A percentile compares a stretch with the other conserved stretches of the same genome.
Conservation (phyloP, 2,888 invertebrate species). For the Desoria tigrina region DNA sequence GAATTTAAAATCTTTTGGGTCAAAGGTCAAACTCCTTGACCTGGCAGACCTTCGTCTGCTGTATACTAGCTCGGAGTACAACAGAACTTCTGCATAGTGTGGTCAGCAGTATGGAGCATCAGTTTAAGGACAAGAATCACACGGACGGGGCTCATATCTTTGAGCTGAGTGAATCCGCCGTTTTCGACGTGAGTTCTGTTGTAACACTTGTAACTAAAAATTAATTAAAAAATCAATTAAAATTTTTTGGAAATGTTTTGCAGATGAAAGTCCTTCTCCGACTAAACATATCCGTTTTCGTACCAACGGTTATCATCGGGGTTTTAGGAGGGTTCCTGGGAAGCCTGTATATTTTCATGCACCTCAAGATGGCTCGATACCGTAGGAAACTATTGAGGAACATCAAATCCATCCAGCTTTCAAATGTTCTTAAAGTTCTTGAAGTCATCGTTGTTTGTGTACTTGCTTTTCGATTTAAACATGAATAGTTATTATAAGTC, state of each 20-base stretch:
- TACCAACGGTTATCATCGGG: constrained; percentile 58
- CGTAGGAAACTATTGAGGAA: constrained; percentile 55
- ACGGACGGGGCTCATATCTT: neutral
- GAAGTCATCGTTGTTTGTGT: constrained; percentile 56
- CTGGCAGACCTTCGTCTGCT: constrained; percentile 55
- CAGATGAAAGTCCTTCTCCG: constrained; percentile 56
- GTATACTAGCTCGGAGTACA: constrained; percentile 22
- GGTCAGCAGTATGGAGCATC: neutral
- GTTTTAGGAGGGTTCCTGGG: constrained; percentile 57
- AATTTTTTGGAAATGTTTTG: constrained; percentile 10
- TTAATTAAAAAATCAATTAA: too few species aligned
- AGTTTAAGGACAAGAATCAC: constrained; percentile 5
- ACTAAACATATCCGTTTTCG: constrained; percentile 57
- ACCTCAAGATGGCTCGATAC: constrained; percentile 57
- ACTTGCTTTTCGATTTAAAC: too few species aligned
- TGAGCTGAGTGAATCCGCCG: constrained; percentile 14
- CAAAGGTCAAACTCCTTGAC: constrained; percentile 58
- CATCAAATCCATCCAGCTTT: constrained; percentile 52
- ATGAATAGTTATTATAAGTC: too few species aligned
- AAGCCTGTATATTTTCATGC: constrained; percentile 58
- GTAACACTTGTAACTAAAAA: too few species aligned
- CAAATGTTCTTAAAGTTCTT: constrained; percentile 55
- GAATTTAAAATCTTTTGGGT: constrained; percentile 59
- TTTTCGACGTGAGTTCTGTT: constrained; percentile 22
- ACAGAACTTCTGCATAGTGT: constrained; percentile 21